Evolutionary conservation across 2,113 vertebrate species (phyloP).

Genomic region (Pundamilia nyererei): DNA sequence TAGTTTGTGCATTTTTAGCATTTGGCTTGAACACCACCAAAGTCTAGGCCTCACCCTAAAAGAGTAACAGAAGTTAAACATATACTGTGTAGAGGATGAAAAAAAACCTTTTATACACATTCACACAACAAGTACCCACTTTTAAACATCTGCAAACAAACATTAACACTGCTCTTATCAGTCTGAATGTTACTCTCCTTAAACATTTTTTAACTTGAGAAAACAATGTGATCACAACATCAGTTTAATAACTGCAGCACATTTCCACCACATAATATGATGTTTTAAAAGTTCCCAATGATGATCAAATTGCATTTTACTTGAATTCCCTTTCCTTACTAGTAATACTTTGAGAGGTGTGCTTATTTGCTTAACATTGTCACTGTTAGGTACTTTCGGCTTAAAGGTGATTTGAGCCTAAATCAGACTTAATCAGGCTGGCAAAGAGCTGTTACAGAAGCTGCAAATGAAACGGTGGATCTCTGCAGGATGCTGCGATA

Average conservation of each 20-base stretch:
- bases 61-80: not conserved
- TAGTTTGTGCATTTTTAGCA: not conserved
- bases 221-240: not conserved
- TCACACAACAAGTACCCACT: not conserved
- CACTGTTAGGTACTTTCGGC: not conserved
- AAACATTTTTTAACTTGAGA: not conserved
- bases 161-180: not conserved
- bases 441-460: not conserved
- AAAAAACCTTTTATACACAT: fast-evolving
- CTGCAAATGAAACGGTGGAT: not conserved
- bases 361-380: not conserved
- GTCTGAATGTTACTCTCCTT: not conserved
- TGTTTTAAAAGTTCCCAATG: not conserved
- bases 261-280: not conserved
- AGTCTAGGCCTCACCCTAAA: not conserved
- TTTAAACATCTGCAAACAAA: not conserved
- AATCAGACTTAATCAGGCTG: not conserved
- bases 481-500: not conserved
- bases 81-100: not conserved
- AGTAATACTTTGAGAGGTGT: not conserved
- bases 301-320: not conserved
- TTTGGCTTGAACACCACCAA: not conserved
- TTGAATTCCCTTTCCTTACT: not conserved
- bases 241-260: not conserved
- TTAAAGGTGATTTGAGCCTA: not conserved